Evolutionary conservation across 2,113 vertebrate genomes (phyloP).

Genomic region (Papio anubis): DNA sequence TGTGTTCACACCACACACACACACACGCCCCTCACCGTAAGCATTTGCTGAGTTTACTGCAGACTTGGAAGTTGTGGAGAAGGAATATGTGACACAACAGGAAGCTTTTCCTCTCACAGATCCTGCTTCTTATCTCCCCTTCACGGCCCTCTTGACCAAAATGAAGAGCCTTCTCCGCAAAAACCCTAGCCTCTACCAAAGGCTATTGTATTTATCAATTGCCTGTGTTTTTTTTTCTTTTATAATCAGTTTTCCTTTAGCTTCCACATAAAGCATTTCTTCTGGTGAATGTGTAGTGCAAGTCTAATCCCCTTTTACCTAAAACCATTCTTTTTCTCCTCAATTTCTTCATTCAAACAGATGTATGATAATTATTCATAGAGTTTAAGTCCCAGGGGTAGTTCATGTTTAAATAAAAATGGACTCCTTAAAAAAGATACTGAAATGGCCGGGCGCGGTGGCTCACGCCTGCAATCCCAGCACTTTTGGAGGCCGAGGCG

Average conservation of each 20-base stretch:
- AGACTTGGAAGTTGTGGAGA: not conserved
- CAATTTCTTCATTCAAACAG: not conserved
- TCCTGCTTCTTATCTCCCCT: not conserved
- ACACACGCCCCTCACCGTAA: not conserved
- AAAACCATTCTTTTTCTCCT: not conserved
- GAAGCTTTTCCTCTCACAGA: too few species aligned
- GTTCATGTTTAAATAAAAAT: not conserved
- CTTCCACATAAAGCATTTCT: not conserved
- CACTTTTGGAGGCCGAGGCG: too few species aligned
- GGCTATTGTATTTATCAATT: not conserved
- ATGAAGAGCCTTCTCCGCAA: not conserved
- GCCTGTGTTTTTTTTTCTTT: not conserved
- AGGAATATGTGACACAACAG: accelerated
- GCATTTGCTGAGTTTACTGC: not conserved
- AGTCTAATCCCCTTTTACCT: not conserved
- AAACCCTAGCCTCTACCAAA: not conserved
- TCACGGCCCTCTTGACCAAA: not conserved
- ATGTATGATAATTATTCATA: not conserved
- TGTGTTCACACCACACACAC: not conserved
- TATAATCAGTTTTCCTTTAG: not conserved
- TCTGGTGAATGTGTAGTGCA: not conserved
- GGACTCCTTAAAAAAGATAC: not conserved
- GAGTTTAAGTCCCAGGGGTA: not conserved
- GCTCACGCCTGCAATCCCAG: too few species aligned
- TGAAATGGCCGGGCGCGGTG: not conserved